Evolutionary conservation across 2,113 vertebrate species (phyloP).

Genomic region (Caranx melampygus): DNA sequence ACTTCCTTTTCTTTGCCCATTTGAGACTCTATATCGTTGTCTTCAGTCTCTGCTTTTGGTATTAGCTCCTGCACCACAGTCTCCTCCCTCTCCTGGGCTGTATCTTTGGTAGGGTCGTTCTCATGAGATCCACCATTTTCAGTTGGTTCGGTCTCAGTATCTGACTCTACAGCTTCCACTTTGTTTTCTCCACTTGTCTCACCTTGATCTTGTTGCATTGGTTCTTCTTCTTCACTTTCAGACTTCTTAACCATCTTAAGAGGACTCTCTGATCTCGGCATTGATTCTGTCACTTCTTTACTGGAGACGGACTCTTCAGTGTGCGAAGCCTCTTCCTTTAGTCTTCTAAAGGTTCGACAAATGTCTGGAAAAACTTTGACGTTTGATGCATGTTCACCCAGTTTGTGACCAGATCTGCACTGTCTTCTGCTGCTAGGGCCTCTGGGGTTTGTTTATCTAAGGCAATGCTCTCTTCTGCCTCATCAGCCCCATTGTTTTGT

Average conservation of each 20-base stretch:
- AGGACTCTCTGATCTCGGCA: constrained; percentile 26
- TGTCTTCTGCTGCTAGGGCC: constrained; percentile 47
- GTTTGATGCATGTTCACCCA: constrained; percentile 81
- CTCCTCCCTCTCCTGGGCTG: constrained; percentile 1
- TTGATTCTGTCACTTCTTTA: background rate
- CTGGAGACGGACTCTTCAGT: background rate
- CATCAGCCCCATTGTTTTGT: background rate
- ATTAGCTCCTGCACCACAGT: constrained; percentile 10
- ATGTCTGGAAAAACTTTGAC: constrained; percentile 80
- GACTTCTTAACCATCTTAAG: background rate
- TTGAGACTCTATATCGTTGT: constrained; percentile 18
- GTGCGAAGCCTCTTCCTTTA: constrained; percentile 39
- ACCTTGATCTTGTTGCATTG: background rate
- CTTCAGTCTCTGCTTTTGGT: constrained; percentile 23
- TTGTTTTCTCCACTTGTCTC: constrained; percentile 12
- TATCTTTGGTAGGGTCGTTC: constrained; percentile 20
- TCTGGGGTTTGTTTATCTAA: constrained; percentile 35
- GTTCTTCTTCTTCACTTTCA: background rate
- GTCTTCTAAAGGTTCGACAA: constrained; percentile 81
- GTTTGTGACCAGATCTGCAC: constrained; percentile 76
- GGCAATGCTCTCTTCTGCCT: background rate
- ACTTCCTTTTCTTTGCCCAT: constrained; percentile 16
- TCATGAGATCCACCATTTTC: constrained; percentile 30
- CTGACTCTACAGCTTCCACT: constrained; percentile 32
- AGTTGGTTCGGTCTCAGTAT: constrained; percentile 9